Evolutionary conservation across 2,797 vertebrate genomes (phyloP), one percentile per base, ranked within the genome.

Genomic region (Trachops cirrhosus): DNA sequence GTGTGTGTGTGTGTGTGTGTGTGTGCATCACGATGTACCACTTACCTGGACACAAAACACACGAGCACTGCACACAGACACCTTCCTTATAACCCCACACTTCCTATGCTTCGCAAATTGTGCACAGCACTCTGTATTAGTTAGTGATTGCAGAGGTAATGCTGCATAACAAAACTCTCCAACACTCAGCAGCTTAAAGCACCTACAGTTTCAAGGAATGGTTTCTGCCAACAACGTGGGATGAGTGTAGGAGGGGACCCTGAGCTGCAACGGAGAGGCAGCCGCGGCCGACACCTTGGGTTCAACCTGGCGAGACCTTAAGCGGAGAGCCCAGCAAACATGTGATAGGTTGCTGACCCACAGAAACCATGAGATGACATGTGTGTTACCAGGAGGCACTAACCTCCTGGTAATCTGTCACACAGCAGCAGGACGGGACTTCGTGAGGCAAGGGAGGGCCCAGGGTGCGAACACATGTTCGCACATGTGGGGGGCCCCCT

Each of bases 401-500:
- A 54, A 62, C 7, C 68, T 12, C 24, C 32, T 10, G 44, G 52
- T 16, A 9, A n/a, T 79, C 50, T 50, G 41, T 68, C 26, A 22
- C 4, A 11, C 14, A 9, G 34, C 75, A 50, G 9, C 3, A 62
- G 34, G 90, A 82, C 48, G 16, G 0, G 12, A 75, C 59, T 22
- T 32, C 10, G 1, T 14, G 41, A 78, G 41, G 29, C 77, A 15
- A 44, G n/a, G 48, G 68, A 77, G 39, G 71, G 34, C 59, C 48
- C 21, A 2, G 11, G 48, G 18, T 2, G 6, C 12, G 37, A 19
- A 75, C 2, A 2, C n/a, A 10, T n/a, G n/a, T n/a, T n/a, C n/a
- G n/a, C n/a, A n/a, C n/a, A n/a, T n/a, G 67, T 12, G 44, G 57
- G 70, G 21, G n/a, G 0, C 5, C 32, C 1, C 0, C 41, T 44